Evolutionary conservation across 2,113 vertebrate species (phyloP).

Genomic region (Climacteris rufus): DNA sequence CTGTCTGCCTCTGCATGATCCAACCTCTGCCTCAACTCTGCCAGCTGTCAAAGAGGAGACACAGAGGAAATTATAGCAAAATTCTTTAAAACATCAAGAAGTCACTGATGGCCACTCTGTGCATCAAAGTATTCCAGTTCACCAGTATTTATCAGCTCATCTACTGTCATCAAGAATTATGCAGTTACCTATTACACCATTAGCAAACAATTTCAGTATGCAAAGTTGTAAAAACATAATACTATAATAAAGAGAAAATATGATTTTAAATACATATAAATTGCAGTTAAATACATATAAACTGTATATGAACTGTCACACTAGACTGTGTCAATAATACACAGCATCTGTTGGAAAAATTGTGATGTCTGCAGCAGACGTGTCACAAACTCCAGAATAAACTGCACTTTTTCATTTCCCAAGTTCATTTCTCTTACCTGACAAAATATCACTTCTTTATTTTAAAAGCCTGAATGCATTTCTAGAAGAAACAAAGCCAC

Average conservation of each 20-base stretch:
- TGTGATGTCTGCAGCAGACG: neutral
- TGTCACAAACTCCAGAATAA: neutral
- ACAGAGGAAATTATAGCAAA: neutral
- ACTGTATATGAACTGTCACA: neutral
- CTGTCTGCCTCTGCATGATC: slow-evolving; percentile 90
- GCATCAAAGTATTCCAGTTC: neutral
- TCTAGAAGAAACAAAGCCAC: neutral
- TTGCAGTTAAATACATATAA: neutral
- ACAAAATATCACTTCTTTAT: neutral
- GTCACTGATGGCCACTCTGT: neutral
- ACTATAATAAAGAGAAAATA: neutral
- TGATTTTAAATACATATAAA: neutral
- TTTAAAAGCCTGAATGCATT: neutral
- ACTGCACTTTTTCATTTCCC: neutral
- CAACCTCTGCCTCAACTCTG: slow-evolving; percentile 86
- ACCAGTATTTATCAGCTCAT: no score
- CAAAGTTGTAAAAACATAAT: neutral
- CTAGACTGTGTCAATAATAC: neutral
- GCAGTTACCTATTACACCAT: neutral
- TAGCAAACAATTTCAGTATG: neutral
- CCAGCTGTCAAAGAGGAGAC: slow-evolving; percentile 74
- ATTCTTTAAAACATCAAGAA: neutral
- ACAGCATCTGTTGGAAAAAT: neutral
- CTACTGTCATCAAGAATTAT: neutral
- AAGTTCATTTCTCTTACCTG: neutral